Conservation (phyloP, 2,888 invertebrate genomes). For the Leptogaster cylindrica region DNA sequence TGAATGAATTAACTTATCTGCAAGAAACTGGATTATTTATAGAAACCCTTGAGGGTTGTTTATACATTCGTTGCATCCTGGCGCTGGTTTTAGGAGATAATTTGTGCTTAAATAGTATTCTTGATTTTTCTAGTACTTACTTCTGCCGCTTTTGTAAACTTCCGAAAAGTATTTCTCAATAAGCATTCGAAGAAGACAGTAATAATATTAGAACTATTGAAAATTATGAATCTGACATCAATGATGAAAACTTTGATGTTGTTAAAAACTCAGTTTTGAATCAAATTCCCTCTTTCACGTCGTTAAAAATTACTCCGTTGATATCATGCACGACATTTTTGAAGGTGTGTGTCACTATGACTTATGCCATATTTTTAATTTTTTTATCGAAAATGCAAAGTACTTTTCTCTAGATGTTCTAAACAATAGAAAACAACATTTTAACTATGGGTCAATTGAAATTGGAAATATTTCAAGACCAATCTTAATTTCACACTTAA, state of each 20-base stretch:
- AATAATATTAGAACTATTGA: background rate
- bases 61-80: background rate
- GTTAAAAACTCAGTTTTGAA: slow-evolving; percentile 33
- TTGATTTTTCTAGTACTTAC: background rate
- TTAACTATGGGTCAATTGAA: slow-evolving; percentile 34
- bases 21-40: background rate
- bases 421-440: slow-evolving; percentile 32
- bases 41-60: background rate
- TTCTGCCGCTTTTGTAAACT: background rate
- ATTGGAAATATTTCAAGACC: slow-evolving; percentile 11
- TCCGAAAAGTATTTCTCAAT: background rate
- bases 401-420: slow-evolving; percentile 23
- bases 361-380: slow-evolving; percentile 24
- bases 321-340: slow-evolving; percentile 43
- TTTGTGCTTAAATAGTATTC: background rate
- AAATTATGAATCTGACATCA: background rate
- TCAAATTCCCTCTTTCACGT: slow-evolving; percentile 32
- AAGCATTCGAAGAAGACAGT: background rate
- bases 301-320: slow-evolving; percentile 22
- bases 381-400: slow-evolving; percentile 23
- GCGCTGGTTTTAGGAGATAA: background rate
- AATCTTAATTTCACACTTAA: slow-evolving; percentile 6
- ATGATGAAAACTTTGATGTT: slow-evolving; percentile 25
- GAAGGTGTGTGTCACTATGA: slow-evolving; percentile 42
- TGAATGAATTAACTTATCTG: background rate